Evolutionary conservation across 2,113 vertebrate species (phyloP).

Genomic region (Eupsittula cactorum): DNA sequence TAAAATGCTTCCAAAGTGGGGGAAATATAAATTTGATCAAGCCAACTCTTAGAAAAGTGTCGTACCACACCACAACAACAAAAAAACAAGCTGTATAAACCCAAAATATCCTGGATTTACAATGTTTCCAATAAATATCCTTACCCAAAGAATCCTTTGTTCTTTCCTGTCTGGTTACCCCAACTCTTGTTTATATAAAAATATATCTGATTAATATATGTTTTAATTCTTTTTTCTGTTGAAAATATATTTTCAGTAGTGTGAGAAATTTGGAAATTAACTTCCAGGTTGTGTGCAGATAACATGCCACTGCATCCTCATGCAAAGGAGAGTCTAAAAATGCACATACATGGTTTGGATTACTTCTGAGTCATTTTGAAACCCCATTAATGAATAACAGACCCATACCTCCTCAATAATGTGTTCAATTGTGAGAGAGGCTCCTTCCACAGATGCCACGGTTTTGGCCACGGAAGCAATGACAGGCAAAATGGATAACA

Average conservation of each 20-base stretch:
- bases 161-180: conserved; percentile 58
- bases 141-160: conserved; percentile 3
- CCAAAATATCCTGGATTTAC: conserved; percentile 26
- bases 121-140: background rate
- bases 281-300: conserved; percentile 40
- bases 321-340: background rate
- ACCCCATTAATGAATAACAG: conserved; percentile 23
- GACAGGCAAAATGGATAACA: conserved; percentile 10
- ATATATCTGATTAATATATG: conserved; percentile 76
- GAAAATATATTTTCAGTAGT: conserved; percentile 73
- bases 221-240: conserved; percentile 64
- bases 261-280: conserved; percentile 61
- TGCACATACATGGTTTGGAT: background rate
- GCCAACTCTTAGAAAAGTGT: background rate
- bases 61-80: background rate
- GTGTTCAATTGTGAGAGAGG: conserved; percentile 12
- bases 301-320: conserved; percentile 31
- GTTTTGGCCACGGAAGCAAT: background rate
- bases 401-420: background rate
- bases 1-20: background rate
- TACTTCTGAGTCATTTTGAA: conserved; percentile 18
- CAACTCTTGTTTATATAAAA: conserved; percentile 73
- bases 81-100: background rate
- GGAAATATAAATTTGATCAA: background rate
- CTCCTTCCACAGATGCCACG: background rate